phyloP scores from a whole-genome alignment of 2,113 vertebrate genomes.

The Neofelis nebulosa region DNA sequence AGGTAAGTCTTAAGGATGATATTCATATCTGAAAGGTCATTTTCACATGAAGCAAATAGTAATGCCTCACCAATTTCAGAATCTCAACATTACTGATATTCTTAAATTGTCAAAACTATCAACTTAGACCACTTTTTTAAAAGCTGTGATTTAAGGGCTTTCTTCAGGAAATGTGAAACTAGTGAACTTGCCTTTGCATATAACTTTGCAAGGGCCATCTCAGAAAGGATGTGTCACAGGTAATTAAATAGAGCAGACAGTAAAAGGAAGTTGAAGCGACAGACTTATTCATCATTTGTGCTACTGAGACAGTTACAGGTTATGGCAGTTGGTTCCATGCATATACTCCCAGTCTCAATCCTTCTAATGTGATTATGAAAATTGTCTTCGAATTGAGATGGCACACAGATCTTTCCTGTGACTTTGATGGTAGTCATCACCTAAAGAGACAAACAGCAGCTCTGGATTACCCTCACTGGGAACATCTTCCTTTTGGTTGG shows the following conservation, averaged over 20 bases:
- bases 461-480: neutral
- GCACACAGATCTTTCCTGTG: neutral
- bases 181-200: conserved; percentile 31
- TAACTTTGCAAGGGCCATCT: neutral
- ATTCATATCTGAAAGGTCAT: neutral
- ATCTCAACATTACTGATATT: neutral
- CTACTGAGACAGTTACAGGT: neutral
- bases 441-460: neutral
- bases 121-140: neutral
- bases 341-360: neutral
- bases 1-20: neutral
- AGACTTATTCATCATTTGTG: neutral
- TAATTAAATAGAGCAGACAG: conserved; percentile 46
- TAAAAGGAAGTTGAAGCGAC: conserved; percentile 8
- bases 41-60: conserved; percentile 59
- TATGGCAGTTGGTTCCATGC: neutral
- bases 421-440: neutral
- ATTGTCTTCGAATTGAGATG: neutral
- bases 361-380: conserved; percentile 27
- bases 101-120: neutral
- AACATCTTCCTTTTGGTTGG: neutral
- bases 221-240: conserved; percentile 24
- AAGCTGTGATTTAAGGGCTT: conserved; percentile 40
- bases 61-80: conserved; percentile 12
- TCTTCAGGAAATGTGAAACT: conserved; percentile 14